Conservation (phyloP, 92 coral and sea anemone species). For the Phenganax stokvisi region DNA sequence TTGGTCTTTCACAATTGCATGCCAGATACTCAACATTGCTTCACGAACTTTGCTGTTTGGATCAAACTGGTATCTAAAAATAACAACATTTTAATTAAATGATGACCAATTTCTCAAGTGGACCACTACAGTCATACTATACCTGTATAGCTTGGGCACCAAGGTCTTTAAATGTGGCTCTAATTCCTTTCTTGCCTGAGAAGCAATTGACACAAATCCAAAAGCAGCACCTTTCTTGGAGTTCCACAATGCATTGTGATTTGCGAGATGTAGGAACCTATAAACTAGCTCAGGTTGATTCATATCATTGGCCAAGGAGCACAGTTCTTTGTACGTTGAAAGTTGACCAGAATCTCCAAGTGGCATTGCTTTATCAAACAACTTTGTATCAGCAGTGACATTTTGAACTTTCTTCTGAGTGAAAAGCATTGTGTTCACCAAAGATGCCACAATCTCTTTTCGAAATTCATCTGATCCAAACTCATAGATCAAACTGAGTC, state of each 20-base stretch:
- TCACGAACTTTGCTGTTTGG: slow-evolving; percentile 86
- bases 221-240: slow-evolving; percentile 98
- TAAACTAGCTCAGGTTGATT: slow-evolving; percentile 96
- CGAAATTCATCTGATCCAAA: slow-evolving; percentile 74
- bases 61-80: slow-evolving; percentile 83
- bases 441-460: slow-evolving; percentile 72
- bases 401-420: slow-evolving; percentile 58
- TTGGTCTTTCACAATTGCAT: slow-evolving; percentile 61
- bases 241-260: slow-evolving; percentile 97
- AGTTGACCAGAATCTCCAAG: slow-evolving; percentile 74
- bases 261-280: slow-evolving; percentile 93
- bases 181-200: slow-evolving; percentile 84
- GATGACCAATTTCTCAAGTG: background rate
- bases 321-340: slow-evolving; percentile 92
- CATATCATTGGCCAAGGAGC: slow-evolving; percentile 93
- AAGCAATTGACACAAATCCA: slow-evolving; percentile 84
- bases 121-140: slow-evolving; percentile 1
- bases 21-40: slow-evolving; percentile 98
- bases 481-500: slow-evolving; percentile 89
- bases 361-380: slow-evolving; percentile 66
- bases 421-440: slow-evolving; percentile 70
- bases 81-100: background rate
- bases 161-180: slow-evolving; percentile 88
- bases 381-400: slow-evolving; percentile 62
- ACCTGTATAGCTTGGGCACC: slow-evolving; percentile 99